Evolutionary conservation across 2,797 vertebrate species (phyloP), one percentile per base, ranked within the genome.

Genomic region (Anabas testudineus): DNA sequence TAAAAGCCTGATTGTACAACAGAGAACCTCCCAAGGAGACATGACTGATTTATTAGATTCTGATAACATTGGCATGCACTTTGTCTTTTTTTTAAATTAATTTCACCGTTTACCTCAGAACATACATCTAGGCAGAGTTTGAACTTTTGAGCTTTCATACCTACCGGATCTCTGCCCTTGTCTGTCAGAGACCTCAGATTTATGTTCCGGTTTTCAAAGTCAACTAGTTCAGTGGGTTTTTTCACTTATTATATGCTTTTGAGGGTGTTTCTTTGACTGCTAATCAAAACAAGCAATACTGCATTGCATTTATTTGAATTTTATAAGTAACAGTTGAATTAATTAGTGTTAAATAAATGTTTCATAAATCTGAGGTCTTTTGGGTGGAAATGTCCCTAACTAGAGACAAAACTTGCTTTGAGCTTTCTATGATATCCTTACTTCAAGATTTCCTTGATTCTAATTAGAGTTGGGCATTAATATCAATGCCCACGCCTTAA

Each of bases 1-100:
- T 95, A 95, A 95, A 94, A 94, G 94, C 95, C 94, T 95, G 94
- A 93, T 89, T 91, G 88, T 90, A 88, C 88, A 91, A 93, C 90
- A 92, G 87, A 91, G 88, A 93, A 85, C 91, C 91, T 93, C 92
- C 93, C 92, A 92, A 94, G 93, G 92, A 93, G 88, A 94, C 90
- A 93, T 81, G 92, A 92, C 92, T 93, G 86, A 91, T 87, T 84
- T 88, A 91, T 91, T 90, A 90, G 73, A 84, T 39, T 89, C 84
- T 84, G 80, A 76, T 77, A 71, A 92, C 87, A 90, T 69, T 41
- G 42, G 82, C 94, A 95, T 94, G 93, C 94, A 90, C 62, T 65
- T 52, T 22, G 58, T 55, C 62, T 65, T 52, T 22, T 58, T 55
- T 60, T 42, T 51, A 21, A 41, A 49, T 63, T 67, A 9, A 24